phyloP scores from a whole-genome alignment of 2,113 vertebrate genomes.

The Chloropsis cyanopogon region DNA sequence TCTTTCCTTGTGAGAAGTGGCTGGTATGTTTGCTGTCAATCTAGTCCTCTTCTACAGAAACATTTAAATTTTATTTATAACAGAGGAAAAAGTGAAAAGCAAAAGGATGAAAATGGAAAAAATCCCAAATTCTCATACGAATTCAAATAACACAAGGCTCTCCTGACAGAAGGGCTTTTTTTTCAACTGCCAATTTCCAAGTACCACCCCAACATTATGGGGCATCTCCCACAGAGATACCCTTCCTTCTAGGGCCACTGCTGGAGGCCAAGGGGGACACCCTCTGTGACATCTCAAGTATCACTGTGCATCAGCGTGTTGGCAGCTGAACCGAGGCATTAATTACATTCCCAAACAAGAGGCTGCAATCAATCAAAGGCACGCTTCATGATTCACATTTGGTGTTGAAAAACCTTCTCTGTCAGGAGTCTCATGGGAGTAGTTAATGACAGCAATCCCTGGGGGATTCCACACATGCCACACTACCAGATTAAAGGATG shows the following conservation, averaged over 20 bases:
- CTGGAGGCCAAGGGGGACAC: neutral
- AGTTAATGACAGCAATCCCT: neutral
- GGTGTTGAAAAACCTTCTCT: neutral
- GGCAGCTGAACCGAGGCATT: neutral
- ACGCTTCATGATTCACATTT: neutral
- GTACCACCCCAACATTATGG: neutral
- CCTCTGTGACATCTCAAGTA: neutral
- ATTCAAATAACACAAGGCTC: neutral
- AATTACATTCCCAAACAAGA: neutral
- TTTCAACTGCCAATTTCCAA: neutral
- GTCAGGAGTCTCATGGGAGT: neutral
- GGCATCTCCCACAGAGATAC: neutral
- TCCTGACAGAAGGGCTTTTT: neutral
- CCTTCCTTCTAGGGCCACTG: neutral
- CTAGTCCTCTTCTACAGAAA: neutral
- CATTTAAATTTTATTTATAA: neutral
- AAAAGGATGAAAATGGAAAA: neutral
- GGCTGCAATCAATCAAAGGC: neutral
- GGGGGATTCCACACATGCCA: neutral
- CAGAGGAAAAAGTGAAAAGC: neutral
- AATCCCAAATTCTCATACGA: rapidly evolving
- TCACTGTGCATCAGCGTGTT: neutral
- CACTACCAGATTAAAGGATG: neutral
- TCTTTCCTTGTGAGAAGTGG: neutral
- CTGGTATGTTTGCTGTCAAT: neutral